Evolutionary conservation across 2,888 invertebrate species (phyloP), one percentile per base, ranked within the genome.

Genomic region (Brachypterus glaber): DNA sequence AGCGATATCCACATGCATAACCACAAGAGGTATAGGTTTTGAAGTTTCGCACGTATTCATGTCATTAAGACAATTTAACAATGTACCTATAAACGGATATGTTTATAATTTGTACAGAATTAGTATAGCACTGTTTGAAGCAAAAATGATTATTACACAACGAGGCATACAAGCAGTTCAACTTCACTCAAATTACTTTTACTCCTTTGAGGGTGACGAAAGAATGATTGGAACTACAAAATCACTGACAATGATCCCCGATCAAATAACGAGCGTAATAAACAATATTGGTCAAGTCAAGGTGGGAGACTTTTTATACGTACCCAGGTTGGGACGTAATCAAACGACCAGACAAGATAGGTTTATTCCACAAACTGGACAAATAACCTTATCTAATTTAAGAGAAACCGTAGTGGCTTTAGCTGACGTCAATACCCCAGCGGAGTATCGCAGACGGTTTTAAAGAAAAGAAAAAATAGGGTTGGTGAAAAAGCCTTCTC

Each of bases 21-120:
- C 27, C 5, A 27, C 27, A 27, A 5, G 27, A 27, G 27, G 11
- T 5, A 27, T 27, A 4, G 27, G 27, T 9, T 27, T 27, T 27
- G 27, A 13, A 27, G 12, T 13, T 11, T 9, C 27, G 5, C 27
- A 27, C 12, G 5, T 27, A 27, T 27, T 27, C 12, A 11, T 4
- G 4, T 5, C 12, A 9, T n/a, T n/a, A n/a, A n/a, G n/a, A n/a
- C n/a, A 27, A 11, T 27, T 27, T 27, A 27, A 27, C 27, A 27
- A 27, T 27, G 27, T 27, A 9, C 27, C 27, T 4, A 4, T 9
- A 5, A 21, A 21, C 9, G 21, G 8, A 5, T n/a, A n/a, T n/a
- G 12, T 27, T 9, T 27, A 27, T 11, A 9, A 27, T 11, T 11
- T 27, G 27, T 27, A 27, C 12, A 5, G 27, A 5, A 11, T 27